Percentiles rank a stretch among this genome's conserved stretches.
Evolutionary conservation across 2,888 invertebrate species (phyloP).

Genomic region (Cryptosula pallasiana): DNA sequence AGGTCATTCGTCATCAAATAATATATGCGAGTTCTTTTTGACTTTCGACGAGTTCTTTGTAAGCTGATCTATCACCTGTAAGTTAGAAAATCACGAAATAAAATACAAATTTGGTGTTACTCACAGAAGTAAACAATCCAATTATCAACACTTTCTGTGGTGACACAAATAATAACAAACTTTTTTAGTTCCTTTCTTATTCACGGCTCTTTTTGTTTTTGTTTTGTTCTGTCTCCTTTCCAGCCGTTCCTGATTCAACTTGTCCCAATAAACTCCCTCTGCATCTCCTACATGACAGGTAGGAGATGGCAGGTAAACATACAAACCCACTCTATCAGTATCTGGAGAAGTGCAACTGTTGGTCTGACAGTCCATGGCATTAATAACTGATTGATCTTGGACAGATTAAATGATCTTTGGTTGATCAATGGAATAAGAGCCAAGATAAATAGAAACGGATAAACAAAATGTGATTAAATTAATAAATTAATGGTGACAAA

Average conservation of each 20-base stretch:
- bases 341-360: too few species aligned
- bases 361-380: conserved; percentile 17
- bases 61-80: conserved; percentile 11
- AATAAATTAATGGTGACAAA: too few species aligned
- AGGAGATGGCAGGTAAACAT: too few species aligned
- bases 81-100: background rate
- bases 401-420: too few species aligned
- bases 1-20: conserved; percentile 9
- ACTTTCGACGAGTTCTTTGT: background rate
- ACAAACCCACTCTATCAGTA: too few species aligned
- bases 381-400: too few species aligned
- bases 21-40: background rate
- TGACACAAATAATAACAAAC: too few species aligned
- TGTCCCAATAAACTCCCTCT: conserved; percentile 75
- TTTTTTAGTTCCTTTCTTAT: conserved; percentile 36
- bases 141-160: too few species aligned
- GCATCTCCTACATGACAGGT: conserved; percentile 66
- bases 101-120: background rate
- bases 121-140: background rate
- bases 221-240: conserved; percentile 59
- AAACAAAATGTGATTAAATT: too few species aligned
- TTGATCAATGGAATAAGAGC: too few species aligned
- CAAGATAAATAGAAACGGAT: too few species aligned
- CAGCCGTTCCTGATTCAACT: conserved; percentile 58
- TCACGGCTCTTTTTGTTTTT: conserved; percentile 30